phyloP scores from a whole-genome alignment of 2,888 invertebrate genomes.

The Eristalis pertinax region DNA sequence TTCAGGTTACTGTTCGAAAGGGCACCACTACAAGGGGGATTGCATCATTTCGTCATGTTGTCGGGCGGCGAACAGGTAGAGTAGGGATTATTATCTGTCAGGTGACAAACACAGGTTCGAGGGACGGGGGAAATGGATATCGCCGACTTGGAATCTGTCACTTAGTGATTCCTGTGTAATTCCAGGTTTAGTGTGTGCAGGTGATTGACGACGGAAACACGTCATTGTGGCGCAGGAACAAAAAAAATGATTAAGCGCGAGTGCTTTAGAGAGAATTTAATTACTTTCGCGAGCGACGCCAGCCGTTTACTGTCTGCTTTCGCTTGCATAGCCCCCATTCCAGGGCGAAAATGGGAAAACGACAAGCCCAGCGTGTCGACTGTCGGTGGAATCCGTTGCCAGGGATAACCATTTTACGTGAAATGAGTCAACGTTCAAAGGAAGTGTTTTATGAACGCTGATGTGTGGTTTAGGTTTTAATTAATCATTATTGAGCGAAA shows the following conservation, averaged over 20 bases:
- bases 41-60: slow-evolving; percentile 42
- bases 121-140: slow-evolving; percentile 11
- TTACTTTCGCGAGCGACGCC: slow-evolving; percentile 12
- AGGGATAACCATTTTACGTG: neutral
- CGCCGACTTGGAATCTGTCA: slow-evolving; percentile 23
- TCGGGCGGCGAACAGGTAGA: neutral
- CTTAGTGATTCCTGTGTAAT: neutral
- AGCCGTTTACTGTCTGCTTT: neutral
- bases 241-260: neutral
- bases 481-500: neutral
- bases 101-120: neutral
- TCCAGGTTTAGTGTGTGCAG: neutral
- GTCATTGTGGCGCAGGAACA: neutral
- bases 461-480: neutral
- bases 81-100: slow-evolving; percentile 42
- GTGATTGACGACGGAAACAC: neutral
- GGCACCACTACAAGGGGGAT: slow-evolving; percentile 51
- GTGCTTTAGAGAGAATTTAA: slow-evolving; percentile 4
- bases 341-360: neutral
- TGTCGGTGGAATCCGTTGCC: neutral
- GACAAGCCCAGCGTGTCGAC: neutral
- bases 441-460: neutral
- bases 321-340: neutral
- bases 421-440: neutral
- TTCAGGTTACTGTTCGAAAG: slow-evolving; percentile 40